These are phyloP conservation scores for Temnothorax nylanderi DNA, from an alignment of 1,140 invertebrate genomes.

Conservation along the genomic window DNA sequence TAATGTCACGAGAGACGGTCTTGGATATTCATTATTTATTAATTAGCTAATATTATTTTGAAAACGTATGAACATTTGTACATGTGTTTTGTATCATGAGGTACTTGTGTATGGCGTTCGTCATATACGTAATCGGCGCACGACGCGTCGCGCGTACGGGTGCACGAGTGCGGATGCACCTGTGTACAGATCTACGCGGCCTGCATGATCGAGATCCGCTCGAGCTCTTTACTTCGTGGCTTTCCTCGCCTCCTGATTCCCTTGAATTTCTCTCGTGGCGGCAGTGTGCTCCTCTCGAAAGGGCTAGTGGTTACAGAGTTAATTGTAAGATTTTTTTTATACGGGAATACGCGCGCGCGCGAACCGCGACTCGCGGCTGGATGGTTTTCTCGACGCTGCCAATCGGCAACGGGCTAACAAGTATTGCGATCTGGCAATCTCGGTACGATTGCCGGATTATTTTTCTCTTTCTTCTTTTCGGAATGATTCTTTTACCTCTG, in stretches of 20 bases:
- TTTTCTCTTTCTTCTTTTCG: neutral
- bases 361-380: constrained; percentile 1
- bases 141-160: constrained; percentile 50
- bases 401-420: neutral
- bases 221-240: constrained; percentile 34
- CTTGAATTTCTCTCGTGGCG: constrained; percentile 66
- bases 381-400: neutral
- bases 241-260: constrained; percentile 43
- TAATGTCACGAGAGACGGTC: neutral
- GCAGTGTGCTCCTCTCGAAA: constrained; percentile 75
- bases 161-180: neutral
- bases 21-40: constrained; percentile 81
- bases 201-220: constrained; percentile 62
- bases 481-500: neutral
- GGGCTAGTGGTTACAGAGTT: constrained; percentile 52
- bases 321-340: constrained; percentile 57
- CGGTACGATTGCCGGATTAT: neutral
- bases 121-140: constrained; percentile 80
- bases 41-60: constrained; percentile 84
- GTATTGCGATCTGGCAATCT: constrained; percentile 6
- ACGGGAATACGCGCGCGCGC: neutral
- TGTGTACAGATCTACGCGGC: constrained; percentile 46
- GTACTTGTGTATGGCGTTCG: constrained; percentile 84
- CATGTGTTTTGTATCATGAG: constrained; percentile 85
- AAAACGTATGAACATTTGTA: constrained; percentile 85